These are phyloP conservation scores for Athene noctua DNA, from an alignment of 2,113 vertebrate genomes.

Conservation along the genomic window DNA sequence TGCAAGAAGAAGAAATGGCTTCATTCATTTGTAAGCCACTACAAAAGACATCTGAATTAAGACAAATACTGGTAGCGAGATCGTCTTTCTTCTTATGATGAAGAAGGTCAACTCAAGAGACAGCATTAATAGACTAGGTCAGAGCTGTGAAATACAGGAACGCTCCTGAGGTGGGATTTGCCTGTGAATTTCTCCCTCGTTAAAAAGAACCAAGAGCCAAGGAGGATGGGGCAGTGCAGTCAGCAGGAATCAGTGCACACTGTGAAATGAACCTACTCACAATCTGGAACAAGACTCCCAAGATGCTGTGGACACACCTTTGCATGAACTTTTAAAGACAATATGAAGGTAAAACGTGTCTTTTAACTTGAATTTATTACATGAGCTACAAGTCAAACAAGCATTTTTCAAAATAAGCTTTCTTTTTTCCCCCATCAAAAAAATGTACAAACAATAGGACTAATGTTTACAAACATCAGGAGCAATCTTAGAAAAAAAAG, in stretches of 20 bases:
- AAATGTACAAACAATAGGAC: neutral
- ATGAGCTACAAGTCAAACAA: neutral
- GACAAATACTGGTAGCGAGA: neutral
- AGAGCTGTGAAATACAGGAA: neutral
- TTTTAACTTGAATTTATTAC: neutral
- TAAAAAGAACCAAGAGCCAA: neutral
- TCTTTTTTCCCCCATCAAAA: neutral
- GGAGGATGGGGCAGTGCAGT: fast-evolving
- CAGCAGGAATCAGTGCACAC: neutral
- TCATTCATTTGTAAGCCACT: neutral
- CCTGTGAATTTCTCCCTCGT: neutral
- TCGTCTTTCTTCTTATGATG: neutral
- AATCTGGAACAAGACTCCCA: neutral
- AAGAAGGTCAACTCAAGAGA: neutral
- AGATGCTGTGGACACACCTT: neutral
- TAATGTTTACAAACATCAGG: neutral
- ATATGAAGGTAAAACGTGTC: neutral
- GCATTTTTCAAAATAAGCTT: neutral
- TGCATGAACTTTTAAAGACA: neutral
- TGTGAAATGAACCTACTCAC: neutral
- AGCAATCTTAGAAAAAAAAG: neutral
- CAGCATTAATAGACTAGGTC: neutral
- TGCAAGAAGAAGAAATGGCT: neutral
- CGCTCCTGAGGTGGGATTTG: neutral
- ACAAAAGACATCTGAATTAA: neutral